phyloP scores from a whole-genome alignment of 2,113 vertebrate genomes.

The Peucedramus taeniatus region DNA sequence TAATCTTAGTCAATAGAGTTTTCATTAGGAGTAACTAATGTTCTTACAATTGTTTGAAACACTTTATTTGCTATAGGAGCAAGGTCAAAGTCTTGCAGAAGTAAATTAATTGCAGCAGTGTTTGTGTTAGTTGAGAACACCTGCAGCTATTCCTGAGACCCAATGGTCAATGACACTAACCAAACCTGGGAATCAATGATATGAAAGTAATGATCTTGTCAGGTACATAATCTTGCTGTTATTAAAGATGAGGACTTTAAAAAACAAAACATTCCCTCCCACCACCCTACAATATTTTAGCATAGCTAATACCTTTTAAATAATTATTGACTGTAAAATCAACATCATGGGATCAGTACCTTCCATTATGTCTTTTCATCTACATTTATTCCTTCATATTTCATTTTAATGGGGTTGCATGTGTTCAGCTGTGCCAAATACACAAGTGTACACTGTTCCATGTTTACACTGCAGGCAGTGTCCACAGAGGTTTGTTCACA shows the following conservation, averaged over 20 bases:
- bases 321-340: background rate
- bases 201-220: background rate
- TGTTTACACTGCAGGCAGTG: background rate
- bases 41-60: conserved; percentile 13
- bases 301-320: background rate
- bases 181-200: background rate
- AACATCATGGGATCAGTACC: background rate
- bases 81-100: conserved; percentile 21
- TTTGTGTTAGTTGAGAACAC: conserved; percentile 25
- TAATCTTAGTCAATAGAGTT: background rate
- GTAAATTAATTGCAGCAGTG: conserved; percentile 17
- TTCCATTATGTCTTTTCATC: background rate
- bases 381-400: background rate
- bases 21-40: conserved; percentile 40
- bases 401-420: background rate
- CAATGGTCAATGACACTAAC: background rate
- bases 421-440: background rate
- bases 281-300: background rate
- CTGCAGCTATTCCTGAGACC: background rate
- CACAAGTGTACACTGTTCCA: background rate
- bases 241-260: background rate
- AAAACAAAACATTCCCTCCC: accelerated
- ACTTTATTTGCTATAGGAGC: conserved; percentile 21
- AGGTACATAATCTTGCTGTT: background rate
- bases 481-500: background rate